phyloP scores from a whole-genome alignment of 2,888 invertebrate genomes.

The Temnothorax ravouxi region DNA sequence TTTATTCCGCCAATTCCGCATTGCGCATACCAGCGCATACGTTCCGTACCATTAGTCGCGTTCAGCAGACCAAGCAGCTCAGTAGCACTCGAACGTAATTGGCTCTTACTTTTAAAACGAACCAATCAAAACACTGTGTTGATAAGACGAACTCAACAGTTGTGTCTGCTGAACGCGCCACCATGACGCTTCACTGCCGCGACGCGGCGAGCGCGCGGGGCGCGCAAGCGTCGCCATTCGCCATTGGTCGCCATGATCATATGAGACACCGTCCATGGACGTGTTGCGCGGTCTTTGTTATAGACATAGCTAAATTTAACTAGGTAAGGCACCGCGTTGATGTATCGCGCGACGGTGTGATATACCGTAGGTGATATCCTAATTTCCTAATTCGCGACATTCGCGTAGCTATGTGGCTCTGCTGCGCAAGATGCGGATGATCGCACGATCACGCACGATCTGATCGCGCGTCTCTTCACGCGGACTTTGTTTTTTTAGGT shows the following conservation, averaged over 20 bases:
- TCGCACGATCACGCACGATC: neutral
- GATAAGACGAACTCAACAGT: too few relatives aligned
- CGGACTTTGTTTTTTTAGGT: slow-evolving; percentile 43
- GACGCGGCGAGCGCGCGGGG: too few relatives aligned
- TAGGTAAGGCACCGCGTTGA: slow-evolving; percentile 1
- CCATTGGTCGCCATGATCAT: neutral
- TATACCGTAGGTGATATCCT: neutral
- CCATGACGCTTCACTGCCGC: neutral
- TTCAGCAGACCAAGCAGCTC: too few relatives aligned
- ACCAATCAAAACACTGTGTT: too few relatives aligned
- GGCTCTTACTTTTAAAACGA: too few relatives aligned
- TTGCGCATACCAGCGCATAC: too few relatives aligned
- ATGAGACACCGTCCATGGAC: slow-evolving; percentile 24
- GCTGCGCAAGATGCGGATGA: neutral
- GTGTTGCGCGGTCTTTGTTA: neutral
- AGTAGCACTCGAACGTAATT: too few relatives aligned
- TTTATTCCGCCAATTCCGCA: too few relatives aligned
- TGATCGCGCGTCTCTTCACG: neutral
- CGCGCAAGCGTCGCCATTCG: too few relatives aligned
- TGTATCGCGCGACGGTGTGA: neutral
- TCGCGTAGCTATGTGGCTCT: neutral
- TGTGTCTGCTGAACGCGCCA: too few relatives aligned
- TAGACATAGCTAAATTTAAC: neutral
- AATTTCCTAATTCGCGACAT: too few relatives aligned
- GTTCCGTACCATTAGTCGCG: too few relatives aligned